Base-by-base conservation (phyloP, 2,113 vertebrate genomes). In the Bostrychus sinensis region DNA sequence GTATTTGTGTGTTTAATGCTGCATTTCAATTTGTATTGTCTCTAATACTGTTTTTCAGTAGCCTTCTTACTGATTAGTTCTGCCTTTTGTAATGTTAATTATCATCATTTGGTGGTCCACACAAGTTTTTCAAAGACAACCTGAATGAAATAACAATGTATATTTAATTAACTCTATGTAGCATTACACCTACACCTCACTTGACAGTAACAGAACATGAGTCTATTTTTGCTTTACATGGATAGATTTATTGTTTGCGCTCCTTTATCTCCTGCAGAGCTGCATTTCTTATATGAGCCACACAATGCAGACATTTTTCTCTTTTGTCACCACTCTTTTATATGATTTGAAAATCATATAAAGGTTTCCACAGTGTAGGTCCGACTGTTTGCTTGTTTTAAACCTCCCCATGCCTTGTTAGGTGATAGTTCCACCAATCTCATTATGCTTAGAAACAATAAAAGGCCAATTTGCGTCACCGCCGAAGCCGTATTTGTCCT, bases 391-490 rank as follows among this genome's bases (percentile, higher is more conserved):
- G 75, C 69, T 7, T 26, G 59, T 68, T 30, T 86, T 62, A 63
- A 80, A 87, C 83, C 62, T 83, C 85, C 81, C 70, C 16, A 70
- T 25, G 34, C 39, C 2, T 34, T 20, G 5, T 57, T 60, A 56
- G 4, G 36, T 0, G 51, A 78, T 66, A 77, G n/a, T 63, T 66
- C 51, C 61, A 67, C 77, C 77, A 54, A 66, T 79, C 70, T 75
- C 74, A 71, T 84, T 80, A 67, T 60, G 62, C 53, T 43, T 56
- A 32, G 56, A 77, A 50, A 80, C 58, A 82, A 89, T 84, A 89
- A 84, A 32, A 82, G 80, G 56, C 4, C 26, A 9, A 2, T 75
- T 63, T 83, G 54, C 84, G 67, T 89, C 88, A 89, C 39, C 45
- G 36, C 48, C 3, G 36, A 54, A 25, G 45, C 42, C 56, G 42